Base-by-base conservation (phyloP, 2,797 vertebrate genomes). In the Rhinoraja longicauda region DNA sequence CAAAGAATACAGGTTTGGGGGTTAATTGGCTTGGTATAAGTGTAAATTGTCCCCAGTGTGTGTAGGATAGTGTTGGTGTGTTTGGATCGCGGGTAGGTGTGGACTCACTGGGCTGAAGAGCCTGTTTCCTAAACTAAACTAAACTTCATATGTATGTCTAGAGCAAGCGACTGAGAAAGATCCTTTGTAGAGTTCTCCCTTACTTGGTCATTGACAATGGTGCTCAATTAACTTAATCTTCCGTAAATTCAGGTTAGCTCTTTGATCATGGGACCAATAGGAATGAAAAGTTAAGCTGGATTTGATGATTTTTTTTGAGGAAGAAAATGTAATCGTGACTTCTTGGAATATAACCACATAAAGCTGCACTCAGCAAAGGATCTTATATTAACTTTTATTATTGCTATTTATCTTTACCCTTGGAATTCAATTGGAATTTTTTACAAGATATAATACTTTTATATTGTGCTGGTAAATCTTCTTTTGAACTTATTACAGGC, bases 361-460 rank as follows among this genome's bases (percentile, higher is more conserved):
- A 88, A 19, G 59, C 6, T 1, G 84, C 15, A 88, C 17, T 36
- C 15, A 62, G 59, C 17, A 67, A 32, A 36, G n/a, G 36, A 64
- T 9, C n/a, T 88, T 67, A 62, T 62, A 36, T 88, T 67, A 86
- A 15, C 4, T 64, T 62, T 88, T 88, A 88, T 88, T 67, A 64
- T n/a, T 17, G 32, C n/a, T 67, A 67, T 88, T 88, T 19, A 67
- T 88, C 84, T 88, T 88, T 88, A 67, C 32, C 7, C 6, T 88
- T 67, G 84, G 59, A 64, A 88, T 88, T n/a, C 59, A 88, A 36
- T 88, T 88, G 59, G 7, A 64, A 88, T 19, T 88, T 78, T 67
- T 88, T 62, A n/a, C 59, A 62, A 64, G 84, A 17, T 88, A 21
- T 17, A 88, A 1, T 36, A 32, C 59, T 64, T 62, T 88, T 64